Evolutionary conservation across 2,113 vertebrate species (phyloP).

Genomic region (Beaufortia kweichowensis): DNA sequence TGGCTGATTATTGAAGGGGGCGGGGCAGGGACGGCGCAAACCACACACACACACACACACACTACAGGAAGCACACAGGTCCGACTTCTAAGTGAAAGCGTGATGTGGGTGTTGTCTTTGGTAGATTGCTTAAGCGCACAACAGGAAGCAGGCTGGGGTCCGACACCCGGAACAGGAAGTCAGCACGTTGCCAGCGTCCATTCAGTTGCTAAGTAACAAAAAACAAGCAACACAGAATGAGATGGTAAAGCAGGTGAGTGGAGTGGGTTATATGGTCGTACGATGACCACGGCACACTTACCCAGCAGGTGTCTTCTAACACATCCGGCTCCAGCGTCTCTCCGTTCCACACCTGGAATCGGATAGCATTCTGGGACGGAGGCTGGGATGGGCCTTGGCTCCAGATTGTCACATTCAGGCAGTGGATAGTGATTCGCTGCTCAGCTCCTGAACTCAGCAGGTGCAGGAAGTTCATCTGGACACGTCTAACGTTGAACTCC

Average conservation of each 20-base stretch:
- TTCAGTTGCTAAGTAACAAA: slow-evolving; percentile 81
- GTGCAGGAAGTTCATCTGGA: slow-evolving; percentile 97
- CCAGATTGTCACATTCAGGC: slow-evolving; percentile 88
- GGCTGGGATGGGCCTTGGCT: slow-evolving; percentile 62
- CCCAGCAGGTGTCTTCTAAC: slow-evolving; percentile 88
- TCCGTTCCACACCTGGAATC: slow-evolving; percentile 88
- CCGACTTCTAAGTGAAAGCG: slow-evolving; percentile 94
- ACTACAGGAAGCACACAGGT: slow-evolving; percentile 94
- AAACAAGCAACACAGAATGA: background rate
- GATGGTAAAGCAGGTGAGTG: too few relatives aligned
- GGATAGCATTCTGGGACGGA: slow-evolving; percentile 71
- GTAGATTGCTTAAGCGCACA: slow-evolving; percentile 84
- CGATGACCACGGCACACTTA: too few relatives aligned
- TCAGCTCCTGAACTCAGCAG: slow-evolving; percentile 90
- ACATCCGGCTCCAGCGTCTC: slow-evolving; percentile 86
- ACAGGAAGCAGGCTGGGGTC: slow-evolving; percentile 91
- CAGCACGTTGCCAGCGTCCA: slow-evolving; percentile 89
- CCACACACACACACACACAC: slow-evolving; percentile 40
- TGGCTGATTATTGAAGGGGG: slow-evolving; percentile 58
- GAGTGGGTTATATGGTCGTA: too few relatives aligned
- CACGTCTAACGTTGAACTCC: slow-evolving; percentile 81
- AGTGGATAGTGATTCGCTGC: slow-evolving; percentile 95
- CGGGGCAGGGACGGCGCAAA: slow-evolving; percentile 35
- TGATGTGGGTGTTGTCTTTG: slow-evolving; percentile 77
- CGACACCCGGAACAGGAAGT: slow-evolving; percentile 87